A percentile compares a stretch with the other conserved stretches of the same genome.
Conservation (phyloP, 2,888 invertebrate genomes). For the Cynaeus angustus region DNA sequence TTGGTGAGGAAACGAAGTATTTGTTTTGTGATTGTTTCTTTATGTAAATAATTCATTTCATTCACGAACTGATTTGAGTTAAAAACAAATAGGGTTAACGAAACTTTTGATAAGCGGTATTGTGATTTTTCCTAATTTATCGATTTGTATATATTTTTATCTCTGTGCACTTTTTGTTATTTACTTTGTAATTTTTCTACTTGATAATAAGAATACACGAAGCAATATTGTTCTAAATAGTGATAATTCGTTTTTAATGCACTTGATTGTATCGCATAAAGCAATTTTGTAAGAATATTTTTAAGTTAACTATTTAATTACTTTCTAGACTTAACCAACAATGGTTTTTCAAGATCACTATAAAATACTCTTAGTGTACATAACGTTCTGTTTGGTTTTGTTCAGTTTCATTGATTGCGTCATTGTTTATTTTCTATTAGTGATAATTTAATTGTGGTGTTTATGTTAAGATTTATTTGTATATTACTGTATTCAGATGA, state of each 20-base stretch:
- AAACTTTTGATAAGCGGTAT: constrained; percentile 51
- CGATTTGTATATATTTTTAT: constrained; percentile 50
- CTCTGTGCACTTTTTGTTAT: constrained; percentile 47
- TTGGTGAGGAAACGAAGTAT: constrained; percentile 39
- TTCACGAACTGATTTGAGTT: constrained; percentile 45
- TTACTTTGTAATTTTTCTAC: constrained; percentile 44
- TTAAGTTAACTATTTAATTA: constrained; percentile 32
- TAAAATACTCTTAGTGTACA: constrained; percentile 39
- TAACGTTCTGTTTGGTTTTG: constrained; percentile 42
- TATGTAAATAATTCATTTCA: constrained; percentile 42
- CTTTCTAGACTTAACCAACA: constrained; percentile 16
- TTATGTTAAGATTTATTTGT: constrained; percentile 59
- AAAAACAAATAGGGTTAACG: constrained; percentile 25
- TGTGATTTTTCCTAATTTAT: constrained; percentile 55
- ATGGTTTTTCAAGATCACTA: constrained; percentile 34
- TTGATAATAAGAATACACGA: constrained; percentile 29
- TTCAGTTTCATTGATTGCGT: constrained; percentile 40
- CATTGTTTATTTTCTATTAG: constrained; percentile 50
- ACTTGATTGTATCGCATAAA: constrained; percentile 35
- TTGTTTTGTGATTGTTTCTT: constrained; percentile 49
- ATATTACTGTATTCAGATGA: constrained; percentile 58
- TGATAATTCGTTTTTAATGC: constrained; percentile 34
- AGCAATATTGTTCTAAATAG: constrained; percentile 44
- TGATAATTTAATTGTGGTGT: constrained; percentile 58
- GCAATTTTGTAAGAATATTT: constrained; percentile 39